A percentile compares a stretch with the other conserved stretches of the same genome.
phyloP scores from a whole-genome alignment of 2,888 invertebrate species.

The Chelonus formosanus region DNA sequence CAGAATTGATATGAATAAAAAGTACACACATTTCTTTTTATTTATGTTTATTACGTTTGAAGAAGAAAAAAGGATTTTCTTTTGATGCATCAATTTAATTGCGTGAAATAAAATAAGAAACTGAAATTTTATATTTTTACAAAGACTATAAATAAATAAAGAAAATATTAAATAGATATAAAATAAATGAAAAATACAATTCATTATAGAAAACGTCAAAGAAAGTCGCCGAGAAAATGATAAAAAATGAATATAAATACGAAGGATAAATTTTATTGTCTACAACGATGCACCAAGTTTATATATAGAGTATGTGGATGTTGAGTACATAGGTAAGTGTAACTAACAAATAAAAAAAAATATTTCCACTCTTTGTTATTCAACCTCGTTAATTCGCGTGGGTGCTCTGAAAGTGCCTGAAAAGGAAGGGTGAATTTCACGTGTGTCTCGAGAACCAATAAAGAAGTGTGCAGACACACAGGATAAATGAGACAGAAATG shows the following conservation, averaged over 20 bases:
- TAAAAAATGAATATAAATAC: constrained; percentile 11
- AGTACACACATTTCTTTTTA: no score
- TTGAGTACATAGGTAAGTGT: neutral
- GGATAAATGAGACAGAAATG: constrained; percentile 1
- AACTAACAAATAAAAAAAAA: constrained; percentile 5
- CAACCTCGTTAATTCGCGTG: constrained; percentile 30
- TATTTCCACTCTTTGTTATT: constrained; percentile 5
- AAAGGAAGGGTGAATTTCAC: constrained; percentile 2
- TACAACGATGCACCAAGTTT: neutral
- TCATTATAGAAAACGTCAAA: constrained; percentile 4
- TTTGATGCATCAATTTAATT: neutral
- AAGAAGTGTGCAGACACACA: constrained; percentile 10
- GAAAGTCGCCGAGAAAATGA: neutral
- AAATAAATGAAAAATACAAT: constrained; percentile 2
- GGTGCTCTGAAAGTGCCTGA: constrained; percentile 10
- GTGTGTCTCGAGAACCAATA: constrained; percentile 16
- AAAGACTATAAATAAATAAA: neutral
- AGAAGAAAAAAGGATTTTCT: no score
- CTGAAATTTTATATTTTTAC: no score
- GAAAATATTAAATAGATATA: constrained; percentile 3
- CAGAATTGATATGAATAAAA: no score
- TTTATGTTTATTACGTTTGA: no score
- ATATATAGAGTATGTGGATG: neutral
- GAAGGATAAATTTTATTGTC: constrained; percentile 25
- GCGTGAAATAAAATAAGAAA: no score